Percentiles rank a stretch among this genome's conserved stretches.
Evolutionary conservation across 2,113 vertebrate species (phyloP).

Genomic region (Nesoenas mayeri): DNA sequence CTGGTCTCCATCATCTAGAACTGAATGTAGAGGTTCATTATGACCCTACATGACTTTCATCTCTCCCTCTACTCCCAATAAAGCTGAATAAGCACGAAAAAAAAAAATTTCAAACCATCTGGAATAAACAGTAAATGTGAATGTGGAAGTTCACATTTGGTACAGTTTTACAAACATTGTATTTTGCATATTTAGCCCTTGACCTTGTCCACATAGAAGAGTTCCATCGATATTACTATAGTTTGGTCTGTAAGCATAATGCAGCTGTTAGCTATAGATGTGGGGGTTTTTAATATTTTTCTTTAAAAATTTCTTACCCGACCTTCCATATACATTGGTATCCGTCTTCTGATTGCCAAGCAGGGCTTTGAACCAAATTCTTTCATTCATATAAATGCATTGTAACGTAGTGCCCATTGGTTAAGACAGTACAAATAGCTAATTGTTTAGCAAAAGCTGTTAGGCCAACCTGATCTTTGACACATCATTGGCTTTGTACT

Average conservation of each 20-base stretch:
- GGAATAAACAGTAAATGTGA: neutral
- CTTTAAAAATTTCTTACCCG: neutral
- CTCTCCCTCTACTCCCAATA: neutral
- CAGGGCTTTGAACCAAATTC: neutral
- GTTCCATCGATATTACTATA: neutral
- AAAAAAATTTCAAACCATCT: neutral
- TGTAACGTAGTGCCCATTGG: neutral
- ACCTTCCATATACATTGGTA: neutral
- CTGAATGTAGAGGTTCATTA: neutral
- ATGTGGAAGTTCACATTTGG: neutral
- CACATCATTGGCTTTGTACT: neutral
- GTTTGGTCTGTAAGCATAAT: neutral
- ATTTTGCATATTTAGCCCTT: neutral
- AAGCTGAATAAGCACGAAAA: neutral
- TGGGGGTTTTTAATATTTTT: fast-evolving
- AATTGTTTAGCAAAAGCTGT: neutral
- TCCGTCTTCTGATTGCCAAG: neutral
- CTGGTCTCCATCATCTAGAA: neutral
- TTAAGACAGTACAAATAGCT: neutral
- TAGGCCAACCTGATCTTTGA: fast-evolving
- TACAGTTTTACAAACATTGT: neutral
- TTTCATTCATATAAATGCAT: neutral
- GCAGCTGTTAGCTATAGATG: neutral
- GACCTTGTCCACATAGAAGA: neutral
- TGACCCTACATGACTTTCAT: neutral